Conservation (phyloP, 2,113 vertebrate species). For the Peromyscus polionotus region DNA sequence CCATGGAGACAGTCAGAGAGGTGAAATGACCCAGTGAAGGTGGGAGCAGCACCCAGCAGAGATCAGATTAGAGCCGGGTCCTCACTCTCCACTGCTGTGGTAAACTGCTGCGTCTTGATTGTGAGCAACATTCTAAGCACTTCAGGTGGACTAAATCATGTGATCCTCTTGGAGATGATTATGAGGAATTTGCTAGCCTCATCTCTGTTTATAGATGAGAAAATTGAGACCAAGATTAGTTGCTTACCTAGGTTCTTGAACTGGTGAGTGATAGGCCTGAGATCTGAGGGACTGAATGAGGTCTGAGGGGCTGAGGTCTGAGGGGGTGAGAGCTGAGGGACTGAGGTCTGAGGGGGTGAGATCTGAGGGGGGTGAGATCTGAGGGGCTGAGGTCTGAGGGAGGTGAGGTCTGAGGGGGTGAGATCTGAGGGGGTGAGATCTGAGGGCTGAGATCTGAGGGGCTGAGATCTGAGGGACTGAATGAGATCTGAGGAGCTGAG, state of each 20-base stretch:
- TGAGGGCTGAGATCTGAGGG: no score
- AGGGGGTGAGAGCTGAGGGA: background rate
- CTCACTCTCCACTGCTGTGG: no score
- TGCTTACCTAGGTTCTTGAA: no score
- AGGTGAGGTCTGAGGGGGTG: background rate
- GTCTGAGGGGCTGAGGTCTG: background rate
- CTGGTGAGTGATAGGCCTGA: background rate
- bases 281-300: background rate
- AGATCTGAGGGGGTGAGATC: background rate
- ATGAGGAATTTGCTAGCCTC: background rate
- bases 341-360: background rate
- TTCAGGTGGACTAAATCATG: background rate
- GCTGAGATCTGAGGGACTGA: background rate
- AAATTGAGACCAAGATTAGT: background rate
- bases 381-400: background rate
- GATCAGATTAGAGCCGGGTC: no score
- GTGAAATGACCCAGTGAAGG: background rate
- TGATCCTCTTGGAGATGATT: background rate
- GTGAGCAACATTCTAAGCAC: background rate
- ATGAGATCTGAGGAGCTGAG: background rate
- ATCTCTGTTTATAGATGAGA: background rate
- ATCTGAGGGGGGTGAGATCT: background rate
- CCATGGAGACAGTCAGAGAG: background rate
- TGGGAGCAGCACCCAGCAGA: background rate
- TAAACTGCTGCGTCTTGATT: background rate